phyloP scores from a whole-genome alignment of 2,797 vertebrate species.

The Stomatorhinus walkeri region DNA sequence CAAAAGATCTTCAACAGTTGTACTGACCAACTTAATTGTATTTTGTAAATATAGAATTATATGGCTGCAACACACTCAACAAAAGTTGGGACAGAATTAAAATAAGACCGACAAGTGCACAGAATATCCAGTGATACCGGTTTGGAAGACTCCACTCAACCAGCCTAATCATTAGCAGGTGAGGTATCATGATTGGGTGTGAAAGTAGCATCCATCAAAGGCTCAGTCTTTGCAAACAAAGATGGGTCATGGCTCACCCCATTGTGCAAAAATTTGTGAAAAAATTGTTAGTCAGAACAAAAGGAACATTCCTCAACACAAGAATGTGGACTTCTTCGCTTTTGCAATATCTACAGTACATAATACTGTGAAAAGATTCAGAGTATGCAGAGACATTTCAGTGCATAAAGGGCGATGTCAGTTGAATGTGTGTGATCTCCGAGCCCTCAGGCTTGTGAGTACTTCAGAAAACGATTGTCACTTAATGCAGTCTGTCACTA shows the following conservation, averaged over 20 bases:
- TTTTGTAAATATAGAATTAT: not conserved
- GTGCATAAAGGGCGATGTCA: not conserved
- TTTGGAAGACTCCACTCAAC: not conserved
- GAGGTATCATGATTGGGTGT: not conserved
- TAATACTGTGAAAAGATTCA: not conserved
- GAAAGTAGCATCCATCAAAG: not conserved
- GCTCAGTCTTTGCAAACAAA: not conserved
- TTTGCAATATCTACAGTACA: not conserved
- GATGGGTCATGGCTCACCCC: not conserved
- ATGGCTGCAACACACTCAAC: not conserved
- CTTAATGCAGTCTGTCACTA: not conserved
- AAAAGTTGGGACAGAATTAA: not conserved
- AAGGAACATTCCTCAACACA: not conserved
- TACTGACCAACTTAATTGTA: not conserved
- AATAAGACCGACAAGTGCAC: not conserved
- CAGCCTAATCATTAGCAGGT: not conserved
- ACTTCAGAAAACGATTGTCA: not conserved
- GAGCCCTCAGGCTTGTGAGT: not conserved
- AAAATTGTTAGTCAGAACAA: not conserved
- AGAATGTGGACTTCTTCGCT: not conserved
- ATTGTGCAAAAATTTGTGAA: not conserved
- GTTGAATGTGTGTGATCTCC: not conserved
- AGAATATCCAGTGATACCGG: not conserved
- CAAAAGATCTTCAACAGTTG: not conserved
- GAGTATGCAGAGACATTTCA: not conserved